Conservation (phyloP, 2,113 vertebrate species). For the Taurulus bubalis region DNA sequence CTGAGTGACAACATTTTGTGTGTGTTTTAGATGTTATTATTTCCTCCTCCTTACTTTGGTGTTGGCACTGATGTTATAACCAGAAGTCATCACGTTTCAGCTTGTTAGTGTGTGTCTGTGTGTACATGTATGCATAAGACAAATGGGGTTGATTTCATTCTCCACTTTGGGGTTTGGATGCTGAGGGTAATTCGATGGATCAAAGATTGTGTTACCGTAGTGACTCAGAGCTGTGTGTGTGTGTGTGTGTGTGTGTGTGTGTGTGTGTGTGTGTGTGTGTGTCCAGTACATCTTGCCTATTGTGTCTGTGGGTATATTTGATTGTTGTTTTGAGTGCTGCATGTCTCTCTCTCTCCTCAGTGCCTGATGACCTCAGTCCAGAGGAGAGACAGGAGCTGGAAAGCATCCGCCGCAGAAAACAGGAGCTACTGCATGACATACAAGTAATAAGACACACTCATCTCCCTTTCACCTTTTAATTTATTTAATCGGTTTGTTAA, state of each 20-base stretch:
- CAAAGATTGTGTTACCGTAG: slow-evolving; percentile 53
- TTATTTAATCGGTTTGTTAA: neutral
- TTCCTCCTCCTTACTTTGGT: too few relatives aligned
- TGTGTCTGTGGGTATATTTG: neutral
- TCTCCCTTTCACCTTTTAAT: neutral
- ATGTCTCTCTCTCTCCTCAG: slow-evolving; percentile 73
- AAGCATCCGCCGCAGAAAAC: slow-evolving; percentile 94
- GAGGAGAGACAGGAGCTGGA: slow-evolving; percentile 96
- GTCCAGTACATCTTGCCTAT: too few relatives aligned
- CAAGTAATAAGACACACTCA: slow-evolving; percentile 82
- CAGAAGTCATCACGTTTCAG: neutral
- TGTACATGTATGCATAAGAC: slow-evolving; percentile 11
- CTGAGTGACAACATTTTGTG: neutral
- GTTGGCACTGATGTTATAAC: neutral
- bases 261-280: too few relatives aligned
- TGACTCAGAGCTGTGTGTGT: slow-evolving; percentile 24
- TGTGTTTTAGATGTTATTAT: neutral
- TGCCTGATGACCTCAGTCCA: slow-evolving; percentile 94
- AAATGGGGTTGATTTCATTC: slow-evolving; percentile 40
- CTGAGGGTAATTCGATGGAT: slow-evolving; percentile 44
- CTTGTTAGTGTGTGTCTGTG: slow-evolving; percentile 12
- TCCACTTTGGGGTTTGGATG: slow-evolving; percentile 20
- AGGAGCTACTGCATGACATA: slow-evolving; percentile 97
- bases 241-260: too few relatives aligned
- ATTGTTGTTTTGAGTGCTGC: slow-evolving; percentile 27